A percentile compares a stretch with the other conserved stretches of the same genome.
phyloP scores from a whole-genome alignment of 2,113 vertebrate species.

The Ranitomeya imitator region DNA sequence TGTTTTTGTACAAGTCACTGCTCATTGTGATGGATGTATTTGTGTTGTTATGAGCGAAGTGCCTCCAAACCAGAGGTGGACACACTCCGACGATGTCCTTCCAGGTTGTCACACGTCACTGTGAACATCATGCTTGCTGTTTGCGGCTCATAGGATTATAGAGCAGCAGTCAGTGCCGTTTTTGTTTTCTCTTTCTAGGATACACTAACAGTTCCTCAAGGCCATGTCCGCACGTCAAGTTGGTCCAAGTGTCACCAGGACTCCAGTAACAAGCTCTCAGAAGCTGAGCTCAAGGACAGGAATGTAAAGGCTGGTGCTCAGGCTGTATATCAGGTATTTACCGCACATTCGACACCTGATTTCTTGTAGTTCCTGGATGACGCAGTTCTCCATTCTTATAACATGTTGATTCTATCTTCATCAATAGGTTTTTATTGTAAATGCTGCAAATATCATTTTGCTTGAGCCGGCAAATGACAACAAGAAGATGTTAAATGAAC shows the following conservation, averaged over 20 bases:
- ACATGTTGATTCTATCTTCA: not conserved
- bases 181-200: constrained; percentile 69
- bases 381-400: not conserved
- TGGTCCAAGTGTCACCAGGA: constrained; percentile 81
- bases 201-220: constrained; percentile 67
- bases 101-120: not conserved
- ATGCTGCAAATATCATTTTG: constrained; percentile 95
- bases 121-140: not conserved
- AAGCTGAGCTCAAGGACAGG: constrained; percentile 81
- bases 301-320: constrained; percentile 89
- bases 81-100: too few species aligned
- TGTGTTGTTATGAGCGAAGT: too few species aligned
- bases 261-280: constrained; percentile 72
- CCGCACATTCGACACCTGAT: not conserved
- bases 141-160: not conserved
- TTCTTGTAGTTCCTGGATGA: not conserved
- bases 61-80: too few species aligned
- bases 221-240: constrained; percentile 72
- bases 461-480: constrained; percentile 96
- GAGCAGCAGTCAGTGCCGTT: not conserved
- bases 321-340: constrained; percentile 87
- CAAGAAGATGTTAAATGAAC: constrained; percentile 91
- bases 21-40: too few species aligned
- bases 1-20: too few species aligned
- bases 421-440: constrained; percentile 92